phyloP scores from a whole-genome alignment of 2,797 vertebrate species.

The Micromesistius poutassou region DNA sequence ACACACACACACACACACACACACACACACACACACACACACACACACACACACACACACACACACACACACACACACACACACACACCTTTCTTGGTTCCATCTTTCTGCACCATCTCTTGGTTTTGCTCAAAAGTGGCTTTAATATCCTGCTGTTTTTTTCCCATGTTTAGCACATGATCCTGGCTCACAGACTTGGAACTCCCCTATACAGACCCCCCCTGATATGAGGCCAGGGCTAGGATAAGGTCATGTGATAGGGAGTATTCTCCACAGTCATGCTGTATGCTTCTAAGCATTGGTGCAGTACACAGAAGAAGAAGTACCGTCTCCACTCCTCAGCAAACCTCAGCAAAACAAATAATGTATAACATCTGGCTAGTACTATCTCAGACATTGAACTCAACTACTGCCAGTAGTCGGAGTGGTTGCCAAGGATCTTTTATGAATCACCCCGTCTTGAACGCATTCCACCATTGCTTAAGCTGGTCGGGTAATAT shows the following conservation, averaged over 20 bases:
- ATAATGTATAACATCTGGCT: background rate
- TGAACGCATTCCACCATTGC: background rate
- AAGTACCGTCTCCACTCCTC: background rate
- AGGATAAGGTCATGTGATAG: background rate
- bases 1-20: too few species aligned
- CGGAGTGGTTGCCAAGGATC: background rate
- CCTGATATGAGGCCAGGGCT: background rate
- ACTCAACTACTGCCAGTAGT: background rate
- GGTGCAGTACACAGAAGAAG: background rate
- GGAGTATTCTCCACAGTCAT: background rate
- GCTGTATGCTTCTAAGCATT: background rate
- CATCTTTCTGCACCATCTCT: conserved; percentile 2
- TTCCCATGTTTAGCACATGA: background rate
- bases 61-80: background rate
- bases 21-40: background rate
- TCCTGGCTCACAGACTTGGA: conserved; percentile 5
- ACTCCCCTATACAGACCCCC: background rate
- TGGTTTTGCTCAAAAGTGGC: background rate
- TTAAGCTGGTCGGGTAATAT: background rate
- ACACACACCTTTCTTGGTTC: background rate
- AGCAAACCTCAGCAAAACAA: background rate
- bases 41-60: background rate
- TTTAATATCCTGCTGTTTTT: conserved; percentile 5
- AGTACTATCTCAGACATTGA: background rate
- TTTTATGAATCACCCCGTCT: background rate